Percentiles rank a stretch among this genome's conserved stretches.
Evolutionary conservation across 2,888 invertebrate genomes (phyloP).

Genomic region (Drosophila conformis): DNA sequence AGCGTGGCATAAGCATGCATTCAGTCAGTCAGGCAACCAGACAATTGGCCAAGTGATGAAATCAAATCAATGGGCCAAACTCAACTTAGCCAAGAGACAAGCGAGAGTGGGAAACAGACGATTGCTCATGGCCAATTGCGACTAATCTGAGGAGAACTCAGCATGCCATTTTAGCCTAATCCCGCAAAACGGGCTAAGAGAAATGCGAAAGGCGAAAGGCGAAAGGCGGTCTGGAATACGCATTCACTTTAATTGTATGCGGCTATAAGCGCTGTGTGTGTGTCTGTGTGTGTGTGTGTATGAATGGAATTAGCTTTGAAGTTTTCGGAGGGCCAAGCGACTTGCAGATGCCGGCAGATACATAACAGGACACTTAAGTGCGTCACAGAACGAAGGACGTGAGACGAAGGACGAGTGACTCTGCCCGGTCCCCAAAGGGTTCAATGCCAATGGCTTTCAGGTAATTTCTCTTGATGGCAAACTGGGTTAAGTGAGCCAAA

Average conservation of each 20-base stretch:
- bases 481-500: constrained; percentile 37
- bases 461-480: constrained; percentile 61
- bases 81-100: not conserved
- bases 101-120: not conserved
- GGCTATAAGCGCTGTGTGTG: constrained; percentile 6
- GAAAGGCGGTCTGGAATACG: constrained; percentile 13
- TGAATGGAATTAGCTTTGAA: constrained; percentile 56
- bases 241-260: constrained; percentile 48
- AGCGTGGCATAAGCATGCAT: constrained; percentile 16
- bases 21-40: constrained; percentile 9
- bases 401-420: not conserved
- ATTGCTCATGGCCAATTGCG: constrained; percentile 37
- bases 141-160: constrained; percentile 38
- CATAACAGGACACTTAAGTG: constrained; percentile 56
- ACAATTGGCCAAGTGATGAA: constrained; percentile 66
- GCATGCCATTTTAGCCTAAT: constrained; percentile 37
- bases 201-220: not conserved
- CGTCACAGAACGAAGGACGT: constrained; percentile 15
- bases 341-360: constrained; percentile 18
- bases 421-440: constrained; percentile 5
- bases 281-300: not conserved
- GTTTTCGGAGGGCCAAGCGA: constrained; percentile 22
- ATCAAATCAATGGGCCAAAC: constrained; percentile 67
- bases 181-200: constrained; percentile 13
- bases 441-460: constrained; percentile 55